Base-by-base conservation (phyloP, 2,797 vertebrate genomes). In the Synanceia verrucosa region DNA sequence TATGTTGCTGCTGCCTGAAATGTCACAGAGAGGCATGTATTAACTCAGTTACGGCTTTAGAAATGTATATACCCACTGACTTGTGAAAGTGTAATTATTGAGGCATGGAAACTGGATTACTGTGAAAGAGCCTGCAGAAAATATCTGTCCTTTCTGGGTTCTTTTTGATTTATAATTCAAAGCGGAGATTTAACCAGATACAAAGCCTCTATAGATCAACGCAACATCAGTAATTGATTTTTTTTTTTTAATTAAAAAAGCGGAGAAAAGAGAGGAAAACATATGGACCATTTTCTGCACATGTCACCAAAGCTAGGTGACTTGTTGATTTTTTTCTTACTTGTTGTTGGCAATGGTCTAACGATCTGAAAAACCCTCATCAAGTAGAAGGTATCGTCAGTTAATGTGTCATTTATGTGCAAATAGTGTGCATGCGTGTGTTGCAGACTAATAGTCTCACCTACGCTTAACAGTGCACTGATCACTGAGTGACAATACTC, bases 361-460 rank as follows among this genome's bases (percentile, higher is more conserved):
- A 66, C 58, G 28, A 57, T 65, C 5, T 65, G 28, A 80, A 74
- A 67, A 36, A 41, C 53, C 9, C 73, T 48, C 56, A 34, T 68
- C 65, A 70, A 60, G 50, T 70, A 14, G 19, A 77, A 59, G 51
- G 4, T 16, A 71, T 68, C 50, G 59, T 63, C 16, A 26, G 26
- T 33, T 78, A 87, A 84, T 73, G 14, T 65, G 34, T 46, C 47
- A 84, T 89, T 83, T 85, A 84, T 86, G 85, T 88, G 87, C 79
- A 88, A 87, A 89, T 85, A 50, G 41, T 65, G 41, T 36, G 16
- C 18, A 26, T 9, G 46, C 44, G 57, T 63, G 57, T 76, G 46
- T 56, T 52, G 75, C 81, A 74, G 37, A 62, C 61, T 63, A 83
- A 83, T 85, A 44, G 73, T 47, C 53, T 63, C 56, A 70, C 61